Base-by-base conservation (phyloP, 2,888 invertebrate genomes). In the Cosmia pyralina region DNA sequence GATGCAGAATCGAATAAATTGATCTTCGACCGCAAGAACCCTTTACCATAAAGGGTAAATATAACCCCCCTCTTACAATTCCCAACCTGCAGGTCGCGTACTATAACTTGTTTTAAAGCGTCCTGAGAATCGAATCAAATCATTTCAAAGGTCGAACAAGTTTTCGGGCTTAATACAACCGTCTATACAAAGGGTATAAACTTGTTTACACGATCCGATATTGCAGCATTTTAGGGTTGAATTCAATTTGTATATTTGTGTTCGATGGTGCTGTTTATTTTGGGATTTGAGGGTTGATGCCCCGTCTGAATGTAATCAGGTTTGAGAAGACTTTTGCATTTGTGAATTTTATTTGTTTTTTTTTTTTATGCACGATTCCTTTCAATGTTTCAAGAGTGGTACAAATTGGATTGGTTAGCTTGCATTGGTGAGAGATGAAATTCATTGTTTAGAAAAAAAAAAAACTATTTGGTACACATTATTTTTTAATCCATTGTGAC, bases 151-250 rank as follows among this genome's bases (percentile, higher is more conserved):
- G 80, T 82, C 82, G 53, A 50, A 72, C 69, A 65, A 79, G 72
- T 77, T 77, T 75, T 41, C 22, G 46, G 64, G 48, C 17, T 69
- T 68, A 76, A 64, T 75, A 72, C 75, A 77, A 74, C 38, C 75
- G 66, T 79, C 72, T 68, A 41, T n/a, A 78, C 72, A 79, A 75
- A 68, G 68, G 69, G 63, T 69, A 65, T 75, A 78, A 77, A 70
- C 77, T 79, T 84, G 84, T 86, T 86, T 81, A 85, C 85, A 79
- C 65, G 63, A 68, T 69, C 67, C 79, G 73, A 76, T 83, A 83
- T 83, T 80, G 73, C 81, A 78, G 72, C 72, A 72, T 78, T 82
- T 82, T 80, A 71, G 76, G 83, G 74, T 77, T 72, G 75, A 79
- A 83, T 85, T 83, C 77, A 73, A 84, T 85, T 81, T 81, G n/a